These are phyloP conservation scores for Campoletis raptor DNA, from an alignment of 2,888 invertebrate genomes.

Conservation along the genomic window DNA sequence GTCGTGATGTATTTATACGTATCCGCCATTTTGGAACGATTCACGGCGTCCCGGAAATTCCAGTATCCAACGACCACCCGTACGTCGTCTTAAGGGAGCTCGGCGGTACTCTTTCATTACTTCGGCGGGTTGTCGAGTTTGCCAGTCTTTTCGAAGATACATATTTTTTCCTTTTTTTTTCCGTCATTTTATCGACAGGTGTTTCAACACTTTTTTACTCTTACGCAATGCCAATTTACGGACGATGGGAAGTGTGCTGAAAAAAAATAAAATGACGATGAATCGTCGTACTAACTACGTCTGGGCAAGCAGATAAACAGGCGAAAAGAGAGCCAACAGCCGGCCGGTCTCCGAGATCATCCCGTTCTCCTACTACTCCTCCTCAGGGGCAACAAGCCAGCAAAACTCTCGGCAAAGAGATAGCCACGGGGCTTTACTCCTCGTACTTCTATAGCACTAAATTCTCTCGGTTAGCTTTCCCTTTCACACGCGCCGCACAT, in stretches of 20 bases:
- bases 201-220: background rate
- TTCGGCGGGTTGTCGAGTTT: background rate
- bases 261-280: constrained; percentile 20
- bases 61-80: constrained; percentile 8
- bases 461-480: constrained; percentile 79
- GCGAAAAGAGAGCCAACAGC: constrained; percentile 61
- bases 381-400: constrained; percentile 58
- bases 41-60: constrained; percentile 57
- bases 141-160: background rate
- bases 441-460: constrained; percentile 14
- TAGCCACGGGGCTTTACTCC: constrained; percentile 26
- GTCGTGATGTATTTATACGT: constrained; percentile 49
- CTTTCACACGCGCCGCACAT: constrained; percentile 83
- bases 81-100: background rate
- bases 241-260: background rate
- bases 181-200: background rate
- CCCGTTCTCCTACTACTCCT: constrained; percentile 66
- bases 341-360: constrained; percentile 52
- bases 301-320: constrained; percentile 31
- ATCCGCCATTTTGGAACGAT: constrained; percentile 33
- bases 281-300: constrained; percentile 28
- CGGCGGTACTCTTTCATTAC: background rate
- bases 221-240: constrained; percentile 8
- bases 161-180: background rate
- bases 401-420: constrained; percentile 9